Evolutionary conservation across 2,888 invertebrate species (phyloP).

Genomic region (Ligdia adustata): DNA sequence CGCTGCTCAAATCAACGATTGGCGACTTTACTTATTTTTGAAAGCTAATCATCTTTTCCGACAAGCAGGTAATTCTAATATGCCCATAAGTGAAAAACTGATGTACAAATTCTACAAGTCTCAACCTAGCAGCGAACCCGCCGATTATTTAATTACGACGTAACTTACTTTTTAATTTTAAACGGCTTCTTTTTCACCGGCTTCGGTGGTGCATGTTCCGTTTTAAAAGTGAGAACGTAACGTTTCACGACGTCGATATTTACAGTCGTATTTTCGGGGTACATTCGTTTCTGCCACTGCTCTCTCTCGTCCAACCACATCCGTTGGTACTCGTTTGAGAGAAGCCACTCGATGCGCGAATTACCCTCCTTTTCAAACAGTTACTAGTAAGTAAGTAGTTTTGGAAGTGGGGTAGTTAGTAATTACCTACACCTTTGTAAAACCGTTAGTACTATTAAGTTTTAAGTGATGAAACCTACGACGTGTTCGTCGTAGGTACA

Average conservation of each 20-base stretch:
- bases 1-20: too few relatives aligned
- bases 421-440: too few relatives aligned
- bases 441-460: too few relatives aligned
- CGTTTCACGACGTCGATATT: conserved; percentile 75
- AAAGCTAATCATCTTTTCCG: too few relatives aligned
- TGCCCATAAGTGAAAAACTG: too few relatives aligned
- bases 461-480: too few relatives aligned
- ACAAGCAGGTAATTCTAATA: too few relatives aligned
- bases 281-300: conserved; percentile 80
- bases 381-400: background rate
- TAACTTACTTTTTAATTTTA: conserved; percentile 75
- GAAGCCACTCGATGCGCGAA: conserved; percentile 71
- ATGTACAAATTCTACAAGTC: too few relatives aligned
- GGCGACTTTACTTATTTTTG: too few relatives aligned
- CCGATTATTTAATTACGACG: too few relatives aligned
- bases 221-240: conserved; percentile 75
- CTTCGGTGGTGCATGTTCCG: conserved; percentile 67
- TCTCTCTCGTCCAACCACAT: conserved; percentile 84
- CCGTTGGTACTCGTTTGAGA: conserved; percentile 83
- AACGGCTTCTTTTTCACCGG: conserved; percentile 76
- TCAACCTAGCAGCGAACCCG: too few relatives aligned
- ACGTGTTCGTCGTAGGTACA: too few relatives aligned
- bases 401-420: conserved; percentile 14
- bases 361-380: conserved; percentile 60
- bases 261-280: conserved; percentile 71